Base-by-base conservation (phyloP, 2,888 invertebrate genomes). In the Morpho achilles region DNA sequence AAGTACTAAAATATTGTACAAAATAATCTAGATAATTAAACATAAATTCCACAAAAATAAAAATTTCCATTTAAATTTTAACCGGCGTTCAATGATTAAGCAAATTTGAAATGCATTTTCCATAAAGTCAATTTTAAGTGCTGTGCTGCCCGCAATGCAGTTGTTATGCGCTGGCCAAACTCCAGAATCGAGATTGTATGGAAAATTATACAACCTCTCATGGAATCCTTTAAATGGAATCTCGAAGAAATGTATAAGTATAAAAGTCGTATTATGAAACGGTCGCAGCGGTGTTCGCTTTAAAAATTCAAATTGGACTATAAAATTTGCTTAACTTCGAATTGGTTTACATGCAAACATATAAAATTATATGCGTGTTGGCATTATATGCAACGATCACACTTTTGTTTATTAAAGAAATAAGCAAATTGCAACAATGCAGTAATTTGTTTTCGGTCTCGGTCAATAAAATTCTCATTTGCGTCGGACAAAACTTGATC, bases 171-270 rank as follows among this genome's bases (percentile, higher is more conserved):
- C 84, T 87, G 87, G 88, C 87, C 76, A 59, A 61, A 67, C 73
- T 89, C 88, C 88, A 88, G 83, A 71, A 80, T 73, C 71, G 65
- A 83, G 78, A 87, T 86, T 84, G 82, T 82, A 77, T 79, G 75
- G 74, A 76, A 81, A 84, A 83, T 84, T 82, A 79, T 79, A 74
- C 71, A 70, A 70, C 70, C 77, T 75, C 82, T 75, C 74, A 73
- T 73, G 74, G 78, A 77, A 77, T 71, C 73, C 73, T 69, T 61
- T 64, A 64, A 68, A 67, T 65, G 61, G 58, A 56, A 66, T 63
- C 53, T 59, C 60, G 48, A 58, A 50, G 57, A 56, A 59, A 63
- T 53, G 60, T 58, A 59, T 56, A 63, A 53, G 59, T 61, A 64
- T 66, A 57, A 64, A 60, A 61, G 39, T 53, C 57, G 56, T 59